Evolutionary conservation across 1,140 invertebrate genomes (phyloP).

Genomic region (Brachionus koreanus): DNA sequence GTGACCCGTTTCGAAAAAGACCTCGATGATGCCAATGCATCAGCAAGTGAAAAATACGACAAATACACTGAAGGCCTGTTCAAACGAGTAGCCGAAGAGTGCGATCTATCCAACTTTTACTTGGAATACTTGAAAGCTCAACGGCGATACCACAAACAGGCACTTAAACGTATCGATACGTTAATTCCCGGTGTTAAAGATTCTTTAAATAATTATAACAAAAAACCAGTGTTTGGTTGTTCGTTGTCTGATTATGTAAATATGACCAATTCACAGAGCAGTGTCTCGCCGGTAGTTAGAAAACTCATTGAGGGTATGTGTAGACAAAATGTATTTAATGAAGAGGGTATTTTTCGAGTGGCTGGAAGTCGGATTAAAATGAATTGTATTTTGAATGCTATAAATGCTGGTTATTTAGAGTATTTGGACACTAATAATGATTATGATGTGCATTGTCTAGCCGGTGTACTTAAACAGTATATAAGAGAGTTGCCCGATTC

Average conservation of each 20-base stretch:
- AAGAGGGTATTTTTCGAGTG: constrained; percentile 41
- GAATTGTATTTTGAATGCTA: constrained; percentile 39
- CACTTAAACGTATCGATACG: neutral
- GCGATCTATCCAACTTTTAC: constrained; percentile 23
- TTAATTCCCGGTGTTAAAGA: constrained; percentile 36
- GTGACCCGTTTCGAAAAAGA: constrained; percentile 7
- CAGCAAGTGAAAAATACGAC: constrained; percentile 37
- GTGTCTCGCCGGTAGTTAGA: constrained; percentile 35
- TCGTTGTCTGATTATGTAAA: constrained; percentile 22
- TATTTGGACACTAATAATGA: constrained; percentile 29
- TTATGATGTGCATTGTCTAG: constrained; percentile 43
- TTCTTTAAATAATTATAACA: constrained; percentile 19
- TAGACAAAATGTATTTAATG: constrained; percentile 38
- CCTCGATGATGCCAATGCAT: constrained; percentile 9
- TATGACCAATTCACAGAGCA: constrained; percentile 10
- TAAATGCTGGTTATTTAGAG: constrained; percentile 41
- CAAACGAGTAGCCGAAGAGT: constrained; percentile 42
- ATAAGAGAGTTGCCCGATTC: constrained; percentile 42
- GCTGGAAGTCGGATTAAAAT: constrained; percentile 44
- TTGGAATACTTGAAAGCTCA: constrained; percentile 33
- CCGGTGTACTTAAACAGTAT: constrained; percentile 44
- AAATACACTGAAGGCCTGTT: constrained; percentile 39
- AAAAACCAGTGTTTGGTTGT: constrained; percentile 38
- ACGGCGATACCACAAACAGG: constrained; percentile 20
- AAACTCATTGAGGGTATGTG: constrained; percentile 39